Base-by-base conservation (phyloP, 2,113 vertebrate genomes). In the Peromyscus leucopus region DNA sequence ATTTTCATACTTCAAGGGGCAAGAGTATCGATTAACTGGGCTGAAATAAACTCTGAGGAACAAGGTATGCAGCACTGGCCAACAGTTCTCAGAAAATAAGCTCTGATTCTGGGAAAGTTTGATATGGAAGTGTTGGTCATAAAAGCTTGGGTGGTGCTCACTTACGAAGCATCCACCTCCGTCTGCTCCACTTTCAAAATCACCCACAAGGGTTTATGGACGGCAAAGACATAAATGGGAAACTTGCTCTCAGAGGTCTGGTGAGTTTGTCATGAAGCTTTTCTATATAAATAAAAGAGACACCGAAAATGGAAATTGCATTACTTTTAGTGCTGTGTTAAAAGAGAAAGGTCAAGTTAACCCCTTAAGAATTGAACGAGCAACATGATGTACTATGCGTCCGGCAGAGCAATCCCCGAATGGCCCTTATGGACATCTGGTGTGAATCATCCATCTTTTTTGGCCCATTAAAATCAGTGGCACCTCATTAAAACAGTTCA, bases 281-380 rank as follows among this genome's bases (percentile, higher is more conserved):
- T 96, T 93, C 84, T 95, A 84, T 96, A 97, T 95, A 96, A 94
- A 98, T 98, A 97, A 97, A 98, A 97, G 90, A 95, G 96, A 97
- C 96, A 97, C 95, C 0, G 16, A 97, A 84, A 97, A 97, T 96
- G 97, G 95, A 98, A 96, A 98, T 97, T 96, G 96, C 96, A 97
- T 97, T 98, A 97, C 96, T 97, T 98, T 98, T 96, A 98, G 92
- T 93, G 88, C 91, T 72, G 88, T 90, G 97, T 97, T 97, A 98
- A 98, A 86, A 98, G 95, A 96, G 86, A 95, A 97, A 98, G 93
- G 96, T 98, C 97, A 97, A 97, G 97, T 98, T 98, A 98, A 98
- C 97, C 97, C 98, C 97, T 78, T 85, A 96, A 98, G 97, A 94
- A 97, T 97, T 97, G 89, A 96, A 63, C 1, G 86, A 97, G 79